Evolutionary conservation across 2,113 vertebrate genomes (phyloP), one percentile per base, ranked within the genome.

Genomic region (Boleophthalmus pectinirostris): DNA sequence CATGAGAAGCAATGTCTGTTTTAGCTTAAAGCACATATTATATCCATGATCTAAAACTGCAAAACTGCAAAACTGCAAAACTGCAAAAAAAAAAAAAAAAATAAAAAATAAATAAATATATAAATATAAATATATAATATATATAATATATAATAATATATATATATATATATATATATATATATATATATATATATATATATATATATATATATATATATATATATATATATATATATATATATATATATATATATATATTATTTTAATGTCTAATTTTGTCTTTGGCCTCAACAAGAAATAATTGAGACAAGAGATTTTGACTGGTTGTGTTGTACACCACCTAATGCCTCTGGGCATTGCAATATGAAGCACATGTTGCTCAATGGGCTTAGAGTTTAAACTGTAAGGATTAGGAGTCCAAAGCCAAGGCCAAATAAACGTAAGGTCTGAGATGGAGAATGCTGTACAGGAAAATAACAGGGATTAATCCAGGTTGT

Each of bases 361-460:
- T 80, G 79, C 79, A 68, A 88, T 90, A 87, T 82, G 75, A 90
- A 91, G 89, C 81, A 80, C 83, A 85, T 75, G 78, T 91, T 88
- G 67, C 85, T 85, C 85, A 90, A 89, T 68, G 79, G 83, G 81
- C 75, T 89, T 80, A 86, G 78, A 87, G 85, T 83, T 83, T 89
- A 79, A 58, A 80, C 72, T 88, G 85, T 90, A 80, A 82, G 84
- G 83, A 84, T 91, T 91, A 88, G 18, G 72, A 70, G 73, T 77
- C 69, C 80, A 46, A 75, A 85, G 70, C 80, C 86, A 80, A 68
- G 73, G 75, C 69, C 82, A 74, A 80, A 79, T 80, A 83, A 77
- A 84, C 69, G 70, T 81, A 69, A 81, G 70, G 68, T 82, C 74
- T 78, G 67, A 35, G 60, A 64, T 18, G 9, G 60, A 67, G 58